Conservation (phyloP, 30 jellyfish, hydroid and myxozoan genomes). For the Hydractinia symbiolongicarpus region DNA sequence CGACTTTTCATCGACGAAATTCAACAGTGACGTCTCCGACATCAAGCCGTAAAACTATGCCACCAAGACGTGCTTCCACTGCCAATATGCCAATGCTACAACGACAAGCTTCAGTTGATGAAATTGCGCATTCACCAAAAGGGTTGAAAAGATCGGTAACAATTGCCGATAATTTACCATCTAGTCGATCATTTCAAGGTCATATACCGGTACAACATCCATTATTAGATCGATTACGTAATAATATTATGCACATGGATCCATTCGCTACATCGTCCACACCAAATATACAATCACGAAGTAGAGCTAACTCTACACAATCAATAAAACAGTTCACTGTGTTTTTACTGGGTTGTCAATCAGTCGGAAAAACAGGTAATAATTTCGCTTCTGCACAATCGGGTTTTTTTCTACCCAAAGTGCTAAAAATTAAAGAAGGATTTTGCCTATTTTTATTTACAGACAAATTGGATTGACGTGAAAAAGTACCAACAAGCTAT, state of each 20-base stretch:
- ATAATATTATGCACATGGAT: background rate
- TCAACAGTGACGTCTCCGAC: background rate
- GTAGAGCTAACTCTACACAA: constrained; percentile 9
- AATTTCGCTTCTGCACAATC: background rate
- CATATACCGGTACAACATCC: background rate
- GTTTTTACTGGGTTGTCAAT: constrained; percentile 6
- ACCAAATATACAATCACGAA: constrained; percentile 12
- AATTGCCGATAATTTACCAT: background rate
- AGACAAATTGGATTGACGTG: too few relatives aligned
- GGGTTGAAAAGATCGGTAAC: background rate
- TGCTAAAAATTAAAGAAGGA: background rate
- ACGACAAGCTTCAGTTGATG: constrained; percentile 12
- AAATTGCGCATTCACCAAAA: background rate
- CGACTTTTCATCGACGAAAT: constrained; percentile 23
- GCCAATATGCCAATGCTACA: background rate
- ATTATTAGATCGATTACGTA: constrained; percentile 10
- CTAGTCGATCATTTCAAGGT: background rate
- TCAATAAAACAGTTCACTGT: constrained; percentile 9
- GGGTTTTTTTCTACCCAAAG: background rate
- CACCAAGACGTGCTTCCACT: background rate
- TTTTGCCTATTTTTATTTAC: background rate
- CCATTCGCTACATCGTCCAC: constrained; percentile 16
- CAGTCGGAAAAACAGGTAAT: constrained; percentile 33
- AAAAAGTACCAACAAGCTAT: too few relatives aligned
- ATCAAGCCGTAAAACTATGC: background rate